These are phyloP conservation scores for Ormyrus rosae DNA, from an alignment of 2,888 invertebrate genomes.

Conservation along the genomic window DNA sequence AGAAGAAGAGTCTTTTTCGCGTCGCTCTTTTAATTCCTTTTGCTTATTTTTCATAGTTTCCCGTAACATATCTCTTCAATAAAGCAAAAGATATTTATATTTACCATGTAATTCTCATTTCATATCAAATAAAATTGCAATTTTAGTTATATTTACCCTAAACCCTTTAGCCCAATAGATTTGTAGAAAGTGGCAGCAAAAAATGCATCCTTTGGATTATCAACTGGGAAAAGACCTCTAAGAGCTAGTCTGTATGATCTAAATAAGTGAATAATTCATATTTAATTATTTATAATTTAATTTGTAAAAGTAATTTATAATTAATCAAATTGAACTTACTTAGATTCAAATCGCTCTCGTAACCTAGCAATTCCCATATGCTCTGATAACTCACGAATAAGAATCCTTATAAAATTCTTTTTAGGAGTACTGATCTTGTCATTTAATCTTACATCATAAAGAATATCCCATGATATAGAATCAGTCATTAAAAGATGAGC, in stretches of 20 bases:
- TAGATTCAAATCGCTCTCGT: constrained; percentile 36
- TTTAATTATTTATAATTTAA: neutral
- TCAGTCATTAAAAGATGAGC: constrained; percentile 42
- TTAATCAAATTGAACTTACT: constrained; percentile 11
- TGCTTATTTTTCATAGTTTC: constrained; percentile 13
- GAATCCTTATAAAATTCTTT: constrained; percentile 47
- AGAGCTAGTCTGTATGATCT: constrained; percentile 32
- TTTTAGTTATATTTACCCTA: constrained; percentile 38
- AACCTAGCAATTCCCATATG: constrained; percentile 34
- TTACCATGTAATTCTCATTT: neutral
- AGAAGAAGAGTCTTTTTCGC: constrained; percentile 7
- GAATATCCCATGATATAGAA: constrained; percentile 44
- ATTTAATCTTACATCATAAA: constrained; percentile 37
- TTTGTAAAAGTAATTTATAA: neutral
- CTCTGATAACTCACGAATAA: constrained; percentile 41
- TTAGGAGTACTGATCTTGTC: constrained; percentile 21
- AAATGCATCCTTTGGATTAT: constrained; percentile 28
- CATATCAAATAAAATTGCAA: neutral
- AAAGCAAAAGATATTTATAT: neutral
- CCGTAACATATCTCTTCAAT: constrained; percentile 13
- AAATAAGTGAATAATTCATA: constrained; percentile 26
- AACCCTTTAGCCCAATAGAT: constrained; percentile 38
- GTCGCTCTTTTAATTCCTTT: neutral
- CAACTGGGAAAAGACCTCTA: constrained; percentile 45
- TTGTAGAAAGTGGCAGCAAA: constrained; percentile 44